A percentile compares a stretch with the other conserved stretches of the same genome.
phyloP scores from a whole-genome alignment of 2,113 vertebrate genomes.

The Suricata suricatta region DNA sequence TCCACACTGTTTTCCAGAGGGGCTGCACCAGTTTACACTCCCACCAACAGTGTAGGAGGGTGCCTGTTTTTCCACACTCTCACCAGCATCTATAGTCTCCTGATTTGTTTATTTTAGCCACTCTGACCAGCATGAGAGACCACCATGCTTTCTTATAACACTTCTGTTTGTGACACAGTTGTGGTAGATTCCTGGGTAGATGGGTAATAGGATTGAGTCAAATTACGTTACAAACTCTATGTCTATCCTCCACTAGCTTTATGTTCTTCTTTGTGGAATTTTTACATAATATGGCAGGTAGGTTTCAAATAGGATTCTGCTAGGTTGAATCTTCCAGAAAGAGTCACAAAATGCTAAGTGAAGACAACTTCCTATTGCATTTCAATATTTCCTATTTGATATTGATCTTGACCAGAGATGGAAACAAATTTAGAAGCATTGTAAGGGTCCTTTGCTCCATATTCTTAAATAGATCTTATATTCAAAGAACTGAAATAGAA shows the following conservation, averaged over 20 bases:
- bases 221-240: neutral
- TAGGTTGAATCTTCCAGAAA: neutral
- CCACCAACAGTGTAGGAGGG: no score
- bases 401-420: neutral
- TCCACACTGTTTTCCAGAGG: no score
- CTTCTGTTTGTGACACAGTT: neutral
- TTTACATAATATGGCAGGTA: neutral
- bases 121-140: neutral
- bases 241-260: neutral
- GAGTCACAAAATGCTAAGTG: neutral
- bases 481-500: conserved; percentile 23
- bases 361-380: neutral
- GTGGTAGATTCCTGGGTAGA: neutral
- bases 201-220: neutral
- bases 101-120: no score
- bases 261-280: neutral
- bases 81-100: no score
- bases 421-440: neutral
- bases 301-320: neutral
- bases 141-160: neutral
- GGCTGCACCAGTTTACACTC: no score
- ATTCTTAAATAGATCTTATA: neutral
- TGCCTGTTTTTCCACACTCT: no score
- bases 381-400: neutral
- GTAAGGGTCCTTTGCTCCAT: neutral